phyloP scores from a whole-genome alignment of 64 coral and sea anemone genomes.

The Montipora efflorescens region DNA sequence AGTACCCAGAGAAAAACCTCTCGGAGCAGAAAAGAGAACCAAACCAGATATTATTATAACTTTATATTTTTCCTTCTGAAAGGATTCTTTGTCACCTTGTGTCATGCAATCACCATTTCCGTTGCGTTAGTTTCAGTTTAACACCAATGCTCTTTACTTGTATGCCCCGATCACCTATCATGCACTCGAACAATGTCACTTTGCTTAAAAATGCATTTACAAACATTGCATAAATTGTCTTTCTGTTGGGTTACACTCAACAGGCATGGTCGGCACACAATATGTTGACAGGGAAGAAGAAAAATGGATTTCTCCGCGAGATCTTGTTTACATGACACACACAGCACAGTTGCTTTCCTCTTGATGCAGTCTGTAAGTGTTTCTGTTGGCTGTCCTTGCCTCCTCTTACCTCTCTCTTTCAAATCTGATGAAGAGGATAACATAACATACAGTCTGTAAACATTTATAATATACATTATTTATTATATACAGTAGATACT shows the following conservation, averaged over 20 bases:
- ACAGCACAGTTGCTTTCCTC: constrained; percentile 29
- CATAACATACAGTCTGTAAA: too few species aligned
- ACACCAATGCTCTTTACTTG: not conserved
- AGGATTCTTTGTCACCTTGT: too few species aligned
- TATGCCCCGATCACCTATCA: not conserved
- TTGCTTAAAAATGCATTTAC: constrained; percentile 10
- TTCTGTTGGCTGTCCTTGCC: not conserved
- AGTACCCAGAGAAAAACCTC: too few species aligned
- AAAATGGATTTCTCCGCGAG: constrained; percentile 16
- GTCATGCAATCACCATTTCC: not conserved
- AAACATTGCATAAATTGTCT: not conserved
- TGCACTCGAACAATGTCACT: constrained; percentile 52
- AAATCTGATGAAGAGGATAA: not conserved
- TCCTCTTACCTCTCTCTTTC: not conserved
- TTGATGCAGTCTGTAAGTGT: not conserved
- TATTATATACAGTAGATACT: too few species aligned
- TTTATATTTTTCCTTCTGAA: too few species aligned
- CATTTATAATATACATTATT: too few species aligned
- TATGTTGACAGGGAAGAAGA: constrained; percentile 52
- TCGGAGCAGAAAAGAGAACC: too few species aligned
- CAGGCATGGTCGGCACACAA: constrained; percentile 57
- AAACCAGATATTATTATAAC: too few species aligned
- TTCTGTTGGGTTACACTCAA: not conserved
- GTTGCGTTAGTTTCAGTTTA: not conserved
- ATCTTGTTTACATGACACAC: constrained; percentile 22